These are phyloP conservation scores for Centruroides vittatus DNA, from an alignment of 1,140 invertebrate genomes.

Conservation along the genomic window DNA sequence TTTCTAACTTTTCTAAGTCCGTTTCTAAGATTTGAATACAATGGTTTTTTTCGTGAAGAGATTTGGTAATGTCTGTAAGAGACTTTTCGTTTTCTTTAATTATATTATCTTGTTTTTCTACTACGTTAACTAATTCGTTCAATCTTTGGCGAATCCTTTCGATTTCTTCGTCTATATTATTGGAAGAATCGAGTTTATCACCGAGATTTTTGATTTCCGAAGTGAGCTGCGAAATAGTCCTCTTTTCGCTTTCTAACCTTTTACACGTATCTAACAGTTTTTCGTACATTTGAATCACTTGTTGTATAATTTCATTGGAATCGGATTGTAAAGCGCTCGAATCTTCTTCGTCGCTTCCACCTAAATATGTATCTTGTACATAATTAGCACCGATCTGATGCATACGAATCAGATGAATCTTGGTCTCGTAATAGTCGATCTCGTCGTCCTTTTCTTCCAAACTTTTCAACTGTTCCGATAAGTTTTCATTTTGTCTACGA, in stretches of 20 bases:
- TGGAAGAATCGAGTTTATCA: conserved; percentile 34
- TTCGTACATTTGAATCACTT: background rate
- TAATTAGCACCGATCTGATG: conserved; percentile 64
- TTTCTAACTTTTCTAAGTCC: conserved; percentile 45
- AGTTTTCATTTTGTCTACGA: conserved; percentile 63
- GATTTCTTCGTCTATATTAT: conserved; percentile 32
- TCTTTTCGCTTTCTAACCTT: conserved; percentile 11
- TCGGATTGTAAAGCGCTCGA: background rate
- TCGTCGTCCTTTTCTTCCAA: conserved; percentile 57
- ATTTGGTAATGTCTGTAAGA: conserved; percentile 43
- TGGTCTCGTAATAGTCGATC: conserved; percentile 57
- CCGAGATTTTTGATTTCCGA: background rate
- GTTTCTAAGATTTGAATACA: conserved; percentile 44
- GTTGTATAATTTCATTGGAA: too few relatives aligned
- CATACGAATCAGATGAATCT: conserved; percentile 50
- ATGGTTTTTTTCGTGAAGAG: conserved; percentile 43
- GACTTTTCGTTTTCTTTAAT: conserved; percentile 46
- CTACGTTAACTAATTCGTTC: too few relatives aligned
- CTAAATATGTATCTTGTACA: conserved; percentile 58
- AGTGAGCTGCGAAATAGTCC: conserved; percentile 4
- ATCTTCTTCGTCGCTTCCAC: conserved; percentile 21
- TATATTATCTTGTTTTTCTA: too few relatives aligned
- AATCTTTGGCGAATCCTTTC: conserved; percentile 23
- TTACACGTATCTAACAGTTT: background rate
- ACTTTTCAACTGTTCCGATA: conserved; percentile 47